phyloP scores from a whole-genome alignment of 2,888 invertebrate species.

The Bombylius major region DNA sequence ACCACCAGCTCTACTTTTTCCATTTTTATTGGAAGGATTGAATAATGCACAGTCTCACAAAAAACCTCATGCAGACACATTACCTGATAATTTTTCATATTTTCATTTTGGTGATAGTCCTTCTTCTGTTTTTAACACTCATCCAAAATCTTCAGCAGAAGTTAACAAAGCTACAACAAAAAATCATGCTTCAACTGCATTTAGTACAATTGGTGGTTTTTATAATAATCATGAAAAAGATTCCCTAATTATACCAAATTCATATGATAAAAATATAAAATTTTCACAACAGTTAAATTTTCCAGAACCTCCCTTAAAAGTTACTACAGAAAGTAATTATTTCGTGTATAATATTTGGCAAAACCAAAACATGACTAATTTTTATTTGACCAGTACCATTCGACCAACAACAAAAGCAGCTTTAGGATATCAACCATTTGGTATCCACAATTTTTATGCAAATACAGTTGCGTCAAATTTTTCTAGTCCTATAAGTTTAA shows the following conservation, averaged over 20 bases:
- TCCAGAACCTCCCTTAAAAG: neutral
- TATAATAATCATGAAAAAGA: conserved; percentile 24
- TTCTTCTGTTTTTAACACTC: conserved; percentile 10
- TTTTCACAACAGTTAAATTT: neutral
- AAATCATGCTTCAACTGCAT: conserved; percentile 44
- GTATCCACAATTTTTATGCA: too few species aligned
- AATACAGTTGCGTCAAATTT: too few species aligned
- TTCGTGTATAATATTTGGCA: conserved; percentile 33
- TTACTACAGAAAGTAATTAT: conserved; percentile 32
- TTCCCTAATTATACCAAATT: neutral
- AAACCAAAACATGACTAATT: conserved; percentile 34
- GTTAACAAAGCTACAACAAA: conserved; percentile 36
- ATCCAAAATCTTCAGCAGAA: conserved; percentile 18
- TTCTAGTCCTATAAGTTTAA: too few species aligned
- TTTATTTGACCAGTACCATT: conserved; percentile 20
- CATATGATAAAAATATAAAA: neutral
- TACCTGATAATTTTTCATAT: conserved; percentile 32
- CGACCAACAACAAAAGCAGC: conserved; percentile 1
- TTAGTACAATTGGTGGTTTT: conserved; percentile 44
- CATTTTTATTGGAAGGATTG: conserved; percentile 21
- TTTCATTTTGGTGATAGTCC: conserved; percentile 28
- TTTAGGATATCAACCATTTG: too few species aligned
- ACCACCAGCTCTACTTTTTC: neutral
- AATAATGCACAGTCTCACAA: conserved; percentile 23
- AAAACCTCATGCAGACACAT: neutral